phyloP scores from a whole-genome alignment of 2,797 vertebrate genomes.

The Malurus leucopterus region DNA sequence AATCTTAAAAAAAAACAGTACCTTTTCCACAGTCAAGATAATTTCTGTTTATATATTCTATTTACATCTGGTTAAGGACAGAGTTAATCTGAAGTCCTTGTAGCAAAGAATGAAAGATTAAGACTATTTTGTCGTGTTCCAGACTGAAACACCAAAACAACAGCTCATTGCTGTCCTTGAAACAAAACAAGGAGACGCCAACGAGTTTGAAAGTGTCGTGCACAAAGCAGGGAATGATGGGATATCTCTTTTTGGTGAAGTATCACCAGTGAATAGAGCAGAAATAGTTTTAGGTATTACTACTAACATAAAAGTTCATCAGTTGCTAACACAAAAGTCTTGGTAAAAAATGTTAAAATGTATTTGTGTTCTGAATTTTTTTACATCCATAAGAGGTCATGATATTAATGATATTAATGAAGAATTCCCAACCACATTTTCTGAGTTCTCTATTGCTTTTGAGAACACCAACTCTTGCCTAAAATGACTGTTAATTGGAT shows the following conservation, averaged over 20 bases:
- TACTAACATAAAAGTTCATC: background rate
- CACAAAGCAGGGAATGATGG: background rate
- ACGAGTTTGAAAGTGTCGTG: background rate
- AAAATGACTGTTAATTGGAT: background rate
- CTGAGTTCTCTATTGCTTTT: background rate
- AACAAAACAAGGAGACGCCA: background rate
- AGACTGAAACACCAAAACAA: background rate
- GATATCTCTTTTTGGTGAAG: background rate
- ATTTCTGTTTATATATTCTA: background rate
- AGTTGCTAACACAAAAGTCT: background rate
- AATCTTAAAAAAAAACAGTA: background rate
- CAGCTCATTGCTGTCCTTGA: background rate
- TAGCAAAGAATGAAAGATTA: background rate
- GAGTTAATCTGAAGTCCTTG: background rate
- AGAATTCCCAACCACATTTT: background rate
- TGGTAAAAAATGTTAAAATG: background rate
- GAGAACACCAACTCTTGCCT: background rate
- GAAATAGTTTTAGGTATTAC: background rate
- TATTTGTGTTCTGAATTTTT: background rate
- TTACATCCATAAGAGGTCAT: accelerated
- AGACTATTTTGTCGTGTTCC: background rate
- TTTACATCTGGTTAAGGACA: background rate
- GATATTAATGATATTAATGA: background rate
- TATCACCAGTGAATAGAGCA: background rate
- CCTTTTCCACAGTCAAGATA: background rate